Evolutionary conservation across 2,888 invertebrate species (phyloP).

Genomic region (Ptilodon capucinus): DNA sequence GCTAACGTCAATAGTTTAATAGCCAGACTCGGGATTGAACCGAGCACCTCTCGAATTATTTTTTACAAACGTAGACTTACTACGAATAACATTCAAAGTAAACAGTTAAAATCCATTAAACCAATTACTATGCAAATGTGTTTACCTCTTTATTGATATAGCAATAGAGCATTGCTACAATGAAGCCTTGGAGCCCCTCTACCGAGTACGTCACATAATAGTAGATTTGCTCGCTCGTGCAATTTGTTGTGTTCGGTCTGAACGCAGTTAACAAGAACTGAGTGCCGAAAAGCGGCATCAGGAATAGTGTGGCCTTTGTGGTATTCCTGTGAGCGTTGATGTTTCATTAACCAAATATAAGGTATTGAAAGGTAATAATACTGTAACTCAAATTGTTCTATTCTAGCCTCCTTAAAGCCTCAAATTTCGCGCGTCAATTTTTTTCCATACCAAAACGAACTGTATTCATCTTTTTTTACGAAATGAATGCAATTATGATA

Average conservation of each 20-base stretch:
- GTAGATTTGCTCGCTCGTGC: conserved; percentile 79
- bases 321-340: conserved; percentile 72
- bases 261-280: conserved; percentile 85
- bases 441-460: too few species aligned
- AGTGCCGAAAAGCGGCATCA: conserved; percentile 87
- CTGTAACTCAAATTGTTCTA: neutral
- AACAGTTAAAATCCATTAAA: neutral
- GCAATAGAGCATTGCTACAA: conserved; percentile 85
- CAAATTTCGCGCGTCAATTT: too few species aligned
- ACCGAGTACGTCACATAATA: conserved; percentile 82
- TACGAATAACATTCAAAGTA: neutral
- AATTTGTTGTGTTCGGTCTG: conserved; percentile 76
- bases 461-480: too few species aligned
- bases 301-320: conserved; percentile 85
- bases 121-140: conserved; percentile 1
- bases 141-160: conserved; percentile 85
- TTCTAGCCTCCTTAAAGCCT: too few species aligned
- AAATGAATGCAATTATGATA: too few species aligned
- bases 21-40: too few species aligned
- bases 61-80: too few species aligned
- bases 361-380: neutral
- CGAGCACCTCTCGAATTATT: too few species aligned
- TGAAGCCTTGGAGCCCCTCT: conserved; percentile 84
- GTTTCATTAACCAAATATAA: neutral
- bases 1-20: too few species aligned